These are phyloP conservation scores for Enoplosus armatus DNA, from an alignment of 2,797 vertebrate species.

Conservation along the genomic window DNA sequence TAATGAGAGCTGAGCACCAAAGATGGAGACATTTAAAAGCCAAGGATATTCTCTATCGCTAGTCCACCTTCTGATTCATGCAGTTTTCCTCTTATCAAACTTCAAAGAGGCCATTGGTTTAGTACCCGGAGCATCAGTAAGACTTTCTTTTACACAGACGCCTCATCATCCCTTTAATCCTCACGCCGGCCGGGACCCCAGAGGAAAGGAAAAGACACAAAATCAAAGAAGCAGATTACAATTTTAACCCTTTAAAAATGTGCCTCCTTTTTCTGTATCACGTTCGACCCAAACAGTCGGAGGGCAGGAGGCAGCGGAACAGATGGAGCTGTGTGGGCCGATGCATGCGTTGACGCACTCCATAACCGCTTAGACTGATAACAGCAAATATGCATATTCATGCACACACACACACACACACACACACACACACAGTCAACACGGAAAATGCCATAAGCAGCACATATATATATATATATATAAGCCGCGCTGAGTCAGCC, in stretches of 20 bases:
- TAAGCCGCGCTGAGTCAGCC: slow-evolving; percentile 52
- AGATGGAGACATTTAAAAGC: slow-evolving; percentile 14
- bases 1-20: background rate
- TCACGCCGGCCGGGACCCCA: background rate
- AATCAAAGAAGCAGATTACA: background rate
- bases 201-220: background rate
- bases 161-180: background rate
- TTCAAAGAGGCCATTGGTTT: slow-evolving; percentile 1
- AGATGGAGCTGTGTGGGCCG: slow-evolving; percentile 71
- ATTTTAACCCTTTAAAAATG: background rate
- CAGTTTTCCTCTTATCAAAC: background rate
- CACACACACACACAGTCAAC: background rate
- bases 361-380: slow-evolving; percentile 24
- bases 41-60: background rate
- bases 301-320: slow-evolving; percentile 42
- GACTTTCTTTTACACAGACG: slow-evolving; percentile 18
- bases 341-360: slow-evolving; percentile 43
- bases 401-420: slow-evolving; percentile 10
- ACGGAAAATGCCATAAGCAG: slow-evolving; percentile 23
- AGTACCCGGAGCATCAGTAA: background rate
- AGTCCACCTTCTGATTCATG: background rate
- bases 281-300: background rate
- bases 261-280: background rate
- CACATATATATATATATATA: slow-evolving; percentile 8
- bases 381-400: slow-evolving; percentile 46